Evolutionary conservation across 2,888 invertebrate species (phyloP).

Genomic region (Drosophila helvetica): DNA sequence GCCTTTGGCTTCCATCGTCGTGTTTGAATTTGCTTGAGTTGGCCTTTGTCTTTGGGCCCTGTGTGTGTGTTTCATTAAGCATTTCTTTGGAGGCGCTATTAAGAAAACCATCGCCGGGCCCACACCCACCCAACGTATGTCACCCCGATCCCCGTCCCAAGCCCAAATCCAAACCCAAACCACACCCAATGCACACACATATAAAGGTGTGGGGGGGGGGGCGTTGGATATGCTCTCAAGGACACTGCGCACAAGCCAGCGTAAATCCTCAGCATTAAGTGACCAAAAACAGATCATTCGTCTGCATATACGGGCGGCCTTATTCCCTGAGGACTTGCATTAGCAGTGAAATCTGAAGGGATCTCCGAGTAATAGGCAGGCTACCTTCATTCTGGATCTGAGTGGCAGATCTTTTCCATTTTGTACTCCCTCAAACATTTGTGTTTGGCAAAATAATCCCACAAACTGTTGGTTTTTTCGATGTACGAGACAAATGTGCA

Average conservation of each 20-base stretch:
- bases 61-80: constrained; percentile 21
- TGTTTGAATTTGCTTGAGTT: constrained; percentile 11
- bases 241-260: not conserved
- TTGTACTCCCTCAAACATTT: too few relatives aligned
- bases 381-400: not conserved
- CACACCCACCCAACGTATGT: constrained; percentile 23
- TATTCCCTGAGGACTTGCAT: not conserved
- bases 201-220: too few relatives aligned
- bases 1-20: constrained; percentile 1
- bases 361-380: not conserved
- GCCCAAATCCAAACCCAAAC: constrained; percentile 2
- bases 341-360: not conserved
- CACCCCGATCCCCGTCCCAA: not conserved
- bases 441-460: too few relatives aligned
- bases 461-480: too few relatives aligned
- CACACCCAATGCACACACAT: too few relatives aligned
- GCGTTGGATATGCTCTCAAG: not conserved
- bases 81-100: constrained; percentile 15
- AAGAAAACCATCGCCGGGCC: constrained; percentile 13
- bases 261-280: not conserved
- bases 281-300: not conserved
- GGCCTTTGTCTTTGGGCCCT: constrained; percentile 7
- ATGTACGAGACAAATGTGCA: too few relatives aligned
- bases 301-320: not conserved
- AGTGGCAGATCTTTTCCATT: too few relatives aligned